Conservation (phyloP, 2,888 invertebrate genomes). For the Cheilosia scutellata region DNA sequence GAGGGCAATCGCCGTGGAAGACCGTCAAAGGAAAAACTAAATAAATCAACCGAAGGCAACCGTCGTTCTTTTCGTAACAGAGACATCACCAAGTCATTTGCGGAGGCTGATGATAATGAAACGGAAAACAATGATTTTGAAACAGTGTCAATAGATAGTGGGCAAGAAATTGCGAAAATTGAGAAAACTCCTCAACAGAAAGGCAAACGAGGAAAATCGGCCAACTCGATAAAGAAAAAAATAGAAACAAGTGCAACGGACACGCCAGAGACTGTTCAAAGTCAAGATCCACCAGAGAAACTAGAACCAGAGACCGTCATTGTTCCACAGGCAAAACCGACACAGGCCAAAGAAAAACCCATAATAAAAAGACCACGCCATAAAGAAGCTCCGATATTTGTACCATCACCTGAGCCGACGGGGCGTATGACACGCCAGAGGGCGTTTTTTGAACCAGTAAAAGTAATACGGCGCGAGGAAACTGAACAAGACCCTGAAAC, state of each 20-base stretch:
- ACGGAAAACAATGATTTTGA: constrained; percentile 76
- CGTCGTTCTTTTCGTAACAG: constrained; percentile 81
- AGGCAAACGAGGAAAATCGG: constrained; percentile 43
- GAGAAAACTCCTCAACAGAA: constrained; percentile 60
- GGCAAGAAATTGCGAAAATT: constrained; percentile 71
- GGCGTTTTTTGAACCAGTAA: constrained; percentile 83
- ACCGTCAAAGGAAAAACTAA: constrained; percentile 81
- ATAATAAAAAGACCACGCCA: constrained; percentile 81
- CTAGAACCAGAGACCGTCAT: constrained; percentile 16
- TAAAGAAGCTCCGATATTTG: constrained; percentile 83
- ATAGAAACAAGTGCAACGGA: constrained; percentile 14
- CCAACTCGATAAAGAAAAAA: constrained; percentile 51
- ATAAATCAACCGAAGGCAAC: constrained; percentile 79
- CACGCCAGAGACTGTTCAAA: constrained; percentile 53
- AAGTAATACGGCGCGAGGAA: constrained; percentile 79
- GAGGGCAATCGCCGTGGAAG: constrained; percentile 83
- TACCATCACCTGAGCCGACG: constrained; percentile 82
- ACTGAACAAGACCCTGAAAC: constrained; percentile 55
- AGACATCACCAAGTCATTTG: constrained; percentile 29
- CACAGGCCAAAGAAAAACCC: constrained; percentile 77
- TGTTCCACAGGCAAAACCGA: constrained; percentile 55
- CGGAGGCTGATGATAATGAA: constrained; percentile 63
- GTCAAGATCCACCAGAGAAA: constrained; percentile 19
- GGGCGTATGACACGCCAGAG: constrained; percentile 83
- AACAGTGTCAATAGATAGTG: constrained; percentile 74